Evolutionary conservation across 2,888 invertebrate species (phyloP).

Genomic region (Heteromurus nitidus): DNA sequence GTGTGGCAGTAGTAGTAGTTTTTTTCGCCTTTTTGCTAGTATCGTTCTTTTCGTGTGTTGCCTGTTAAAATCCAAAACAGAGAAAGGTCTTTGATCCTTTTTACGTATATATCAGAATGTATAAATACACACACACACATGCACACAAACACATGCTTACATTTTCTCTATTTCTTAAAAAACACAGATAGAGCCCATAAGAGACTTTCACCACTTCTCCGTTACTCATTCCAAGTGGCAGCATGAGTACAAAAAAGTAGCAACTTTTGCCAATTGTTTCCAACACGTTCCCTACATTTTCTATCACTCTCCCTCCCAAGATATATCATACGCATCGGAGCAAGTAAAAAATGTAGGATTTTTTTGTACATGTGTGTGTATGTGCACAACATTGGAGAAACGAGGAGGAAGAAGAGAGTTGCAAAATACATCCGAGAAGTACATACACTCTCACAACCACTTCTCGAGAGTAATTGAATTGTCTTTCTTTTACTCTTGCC

Average conservation of each 20-base stretch:
- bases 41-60: background rate
- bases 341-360: background rate
- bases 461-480: slow-evolving; percentile 5
- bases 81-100: slow-evolving; percentile 62
- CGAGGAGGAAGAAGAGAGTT: background rate
- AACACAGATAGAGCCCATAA: no score
- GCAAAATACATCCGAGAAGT: background rate
- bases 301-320: no score
- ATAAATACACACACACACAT: slow-evolving; percentile 30
- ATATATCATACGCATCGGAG: background rate
- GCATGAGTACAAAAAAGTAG: slow-evolving; percentile 2
- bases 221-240: background rate
- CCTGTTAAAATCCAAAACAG: slow-evolving; percentile 46
- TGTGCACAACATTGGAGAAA: background rate
- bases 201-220: slow-evolving; percentile 22
- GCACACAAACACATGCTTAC: background rate
- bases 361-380: background rate
- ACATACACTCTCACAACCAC: background rate
- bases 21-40: no score
- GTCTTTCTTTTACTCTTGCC: slow-evolving; percentile 11
- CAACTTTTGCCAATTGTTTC: slow-evolving; percentile 24
- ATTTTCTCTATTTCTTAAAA: background rate
- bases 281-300: slow-evolving; percentile 25
- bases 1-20: background rate
- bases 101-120: slow-evolving; percentile 6